Evolutionary conservation across 1,140 invertebrate genomes (phyloP).

Genomic region (Cecropterus lyciades): DNA sequence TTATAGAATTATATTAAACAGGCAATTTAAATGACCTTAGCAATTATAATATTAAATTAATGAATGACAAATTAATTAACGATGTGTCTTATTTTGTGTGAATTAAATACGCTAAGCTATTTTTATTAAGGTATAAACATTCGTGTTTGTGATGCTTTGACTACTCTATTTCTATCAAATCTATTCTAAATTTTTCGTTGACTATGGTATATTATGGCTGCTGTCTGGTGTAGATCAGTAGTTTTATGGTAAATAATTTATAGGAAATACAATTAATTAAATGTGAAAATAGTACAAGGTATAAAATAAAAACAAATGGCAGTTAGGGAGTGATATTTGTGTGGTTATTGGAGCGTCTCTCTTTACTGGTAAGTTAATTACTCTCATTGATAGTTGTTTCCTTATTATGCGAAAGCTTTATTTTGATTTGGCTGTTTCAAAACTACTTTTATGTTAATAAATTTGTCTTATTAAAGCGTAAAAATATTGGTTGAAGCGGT

Average conservation of each 20-base stretch:
- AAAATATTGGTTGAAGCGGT: conserved; percentile 4
- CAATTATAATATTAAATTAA: no score
- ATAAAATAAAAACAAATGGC: conserved; percentile 53
- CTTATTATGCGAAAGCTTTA: conserved; percentile 44
- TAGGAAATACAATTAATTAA: conserved; percentile 51
- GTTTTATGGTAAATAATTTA: conserved; percentile 62
- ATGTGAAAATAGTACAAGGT: conserved; percentile 50
- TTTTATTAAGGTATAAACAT: no score
- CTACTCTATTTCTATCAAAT: not conserved
- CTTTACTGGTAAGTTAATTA: conserved; percentile 61
- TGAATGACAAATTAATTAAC: no score
- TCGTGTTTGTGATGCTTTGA: no score
- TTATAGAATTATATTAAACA: no score
- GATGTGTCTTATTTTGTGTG: no score
- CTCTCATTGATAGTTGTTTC: conserved; percentile 47
- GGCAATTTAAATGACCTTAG: no score
- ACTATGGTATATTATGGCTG: conserved; percentile 71
- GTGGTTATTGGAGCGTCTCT: conserved; percentile 49
- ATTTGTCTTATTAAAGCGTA: not conserved
- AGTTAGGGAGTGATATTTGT: conserved; percentile 56
- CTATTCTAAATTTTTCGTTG: no score
- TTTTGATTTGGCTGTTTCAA: conserved; percentile 35
- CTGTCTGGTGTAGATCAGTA: conserved; percentile 52
- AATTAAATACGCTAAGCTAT: no score
- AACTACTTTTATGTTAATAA: not conserved